A percentile compares a stretch with the other conserved stretches of the same genome.
Evolutionary conservation across 2,888 invertebrate species (phyloP).

Genomic region (Eristalinus sepulchralis): DNA sequence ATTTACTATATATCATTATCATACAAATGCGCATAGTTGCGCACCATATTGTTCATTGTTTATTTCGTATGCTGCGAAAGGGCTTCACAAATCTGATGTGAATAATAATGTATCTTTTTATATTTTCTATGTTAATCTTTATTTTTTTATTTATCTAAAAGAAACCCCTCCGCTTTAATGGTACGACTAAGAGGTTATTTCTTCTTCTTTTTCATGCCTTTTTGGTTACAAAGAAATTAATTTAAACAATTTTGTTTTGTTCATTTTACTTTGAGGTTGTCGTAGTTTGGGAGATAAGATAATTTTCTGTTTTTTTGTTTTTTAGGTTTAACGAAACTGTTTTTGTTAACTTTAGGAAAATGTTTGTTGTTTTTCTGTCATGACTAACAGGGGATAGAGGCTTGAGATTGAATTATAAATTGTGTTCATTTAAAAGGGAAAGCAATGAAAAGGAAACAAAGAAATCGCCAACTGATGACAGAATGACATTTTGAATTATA

Average conservation of each 20-base stretch:
- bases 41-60: slow-evolving; percentile 60
- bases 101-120: slow-evolving; percentile 31
- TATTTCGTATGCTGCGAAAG: slow-evolving; percentile 70
- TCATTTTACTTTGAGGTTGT: not conserved
- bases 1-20: slow-evolving; percentile 59
- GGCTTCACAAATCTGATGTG: slow-evolving; percentile 61
- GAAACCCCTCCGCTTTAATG: slow-evolving; percentile 39
- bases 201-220: not conserved
- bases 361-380: not conserved
- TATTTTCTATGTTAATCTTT: not conserved
- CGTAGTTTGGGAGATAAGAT: not conserved
- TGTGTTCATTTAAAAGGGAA: slow-evolving; percentile 29
- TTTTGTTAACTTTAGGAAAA: not conserved
- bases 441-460: not conserved
- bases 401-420: slow-evolving; percentile 53
- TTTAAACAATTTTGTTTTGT: not conserved
- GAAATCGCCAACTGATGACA: slow-evolving; percentile 20
- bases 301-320: not conserved
- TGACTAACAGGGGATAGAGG: slow-evolving; percentile 34
- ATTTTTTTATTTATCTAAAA: slow-evolving; percentile 18
- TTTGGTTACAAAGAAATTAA: not conserved
- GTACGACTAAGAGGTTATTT: slow-evolving; percentile 38
- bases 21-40: slow-evolving; percentile 62
- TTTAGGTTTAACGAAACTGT: not conserved
- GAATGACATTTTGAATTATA: slow-evolving; percentile 45